phyloP scores from a whole-genome alignment of 2,113 vertebrate genomes.

The Myrmophylax atrothorax region DNA sequence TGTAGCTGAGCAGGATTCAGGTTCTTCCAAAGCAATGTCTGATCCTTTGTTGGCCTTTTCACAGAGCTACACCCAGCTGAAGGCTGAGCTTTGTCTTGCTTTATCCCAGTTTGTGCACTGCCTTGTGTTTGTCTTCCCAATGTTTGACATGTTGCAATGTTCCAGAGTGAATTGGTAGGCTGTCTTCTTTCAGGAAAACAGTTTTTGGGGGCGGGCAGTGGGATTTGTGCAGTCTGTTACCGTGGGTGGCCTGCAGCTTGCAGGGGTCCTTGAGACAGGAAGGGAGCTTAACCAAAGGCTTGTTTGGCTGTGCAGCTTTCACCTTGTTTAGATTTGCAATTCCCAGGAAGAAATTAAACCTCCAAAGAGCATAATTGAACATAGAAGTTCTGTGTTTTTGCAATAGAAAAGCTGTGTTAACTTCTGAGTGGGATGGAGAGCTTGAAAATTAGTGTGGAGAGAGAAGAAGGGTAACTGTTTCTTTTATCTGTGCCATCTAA shows the following conservation, averaged over 20 bases:
- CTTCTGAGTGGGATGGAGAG: not conserved
- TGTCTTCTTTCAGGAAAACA: not conserved
- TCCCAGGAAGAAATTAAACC: not conserved
- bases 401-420: not conserved
- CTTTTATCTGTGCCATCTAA: not conserved
- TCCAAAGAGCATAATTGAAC: not conserved
- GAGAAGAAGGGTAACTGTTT: not conserved
- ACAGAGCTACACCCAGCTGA: not conserved
- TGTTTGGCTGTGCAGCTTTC: not conserved
- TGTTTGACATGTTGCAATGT: not conserved
- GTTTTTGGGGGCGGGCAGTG: not conserved
- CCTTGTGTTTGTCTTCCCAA: not conserved
- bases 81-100: not conserved
- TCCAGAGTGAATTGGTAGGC: not conserved
- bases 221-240: not conserved
- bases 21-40: not conserved
- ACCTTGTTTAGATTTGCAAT: not conserved
- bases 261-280: conserved; percentile 10
- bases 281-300: not conserved
- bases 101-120: not conserved
- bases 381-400: not conserved
- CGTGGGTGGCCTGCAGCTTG: conserved; percentile 32
- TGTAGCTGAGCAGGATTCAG: not conserved
- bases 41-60: not conserved
- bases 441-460: not conserved